Base-by-base conservation (phyloP, 2,113 vertebrate species). In the Gasterosteus nipponicus region DNA sequence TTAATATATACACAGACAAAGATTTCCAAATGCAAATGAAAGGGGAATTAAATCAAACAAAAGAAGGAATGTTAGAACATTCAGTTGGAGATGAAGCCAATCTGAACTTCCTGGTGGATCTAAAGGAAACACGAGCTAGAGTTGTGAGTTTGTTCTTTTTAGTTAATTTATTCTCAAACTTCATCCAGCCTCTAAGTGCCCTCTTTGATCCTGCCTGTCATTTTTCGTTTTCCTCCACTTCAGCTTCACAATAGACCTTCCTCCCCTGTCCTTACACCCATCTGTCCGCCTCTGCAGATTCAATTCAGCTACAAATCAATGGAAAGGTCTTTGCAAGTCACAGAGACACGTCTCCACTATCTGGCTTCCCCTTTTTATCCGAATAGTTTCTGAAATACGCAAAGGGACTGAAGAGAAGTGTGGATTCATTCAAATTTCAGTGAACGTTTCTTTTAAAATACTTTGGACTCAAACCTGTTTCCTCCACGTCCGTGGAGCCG, bases 401-500 rank as follows among this genome's bases (percentile, higher is more conserved):
- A 33, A 31, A 64, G 6, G 67, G 70, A 22, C 0, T 33, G 65
- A 10, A 69, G 31, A 57, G 9, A 57, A 51, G 69, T 7, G n/a
- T 2, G 26, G 11, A 19, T 31, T 62, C 35, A 73, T 0, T 53
- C 49, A 22, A 53, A 53, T 53, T 31, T 57, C n/a, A 49, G 29
- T n/a, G 12, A 0, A 14, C 59, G 3, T 60, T 38, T 11, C 7
- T 11, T 38, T 42, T 26, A n/a, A 71, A 75, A 22, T 10, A 22
- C 0, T 51, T 65, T 38, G 15, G 15, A 59, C 39, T 11, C 88
- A 16, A 69, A 94, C 93, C 93, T 90, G 89, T 63, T 63, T 90
- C 87, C 29, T 93, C 93, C 10, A 90, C 77, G 33, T 95, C 93
- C 2, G 92, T 93, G 51, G 93, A 94, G 4, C 88, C 92, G 0